Evolutionary conservation across 1,140 invertebrate genomes (phyloP).

Genomic region (Phthorimaea operculella): DNA sequence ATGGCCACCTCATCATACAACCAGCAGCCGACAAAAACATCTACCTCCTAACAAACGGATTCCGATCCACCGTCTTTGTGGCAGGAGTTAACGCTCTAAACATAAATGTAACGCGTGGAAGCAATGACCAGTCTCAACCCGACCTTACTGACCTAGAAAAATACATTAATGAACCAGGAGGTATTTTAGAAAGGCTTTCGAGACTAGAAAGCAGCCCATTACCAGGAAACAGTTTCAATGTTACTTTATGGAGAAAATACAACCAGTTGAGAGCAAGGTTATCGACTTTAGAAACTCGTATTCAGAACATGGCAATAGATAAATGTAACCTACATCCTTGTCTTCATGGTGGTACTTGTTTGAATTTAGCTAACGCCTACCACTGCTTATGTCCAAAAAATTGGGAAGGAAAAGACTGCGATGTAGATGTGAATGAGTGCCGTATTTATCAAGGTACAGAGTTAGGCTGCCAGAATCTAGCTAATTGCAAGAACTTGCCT

Average conservation of each 20-base stretch:
- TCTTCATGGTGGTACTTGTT: slow-evolving; percentile 84
- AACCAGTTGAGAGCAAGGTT: slow-evolving; percentile 47
- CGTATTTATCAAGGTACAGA: slow-evolving; percentile 81
- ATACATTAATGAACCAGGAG: slow-evolving; percentile 41
- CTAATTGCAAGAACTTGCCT: slow-evolving; percentile 82
- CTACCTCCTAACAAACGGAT: slow-evolving; percentile 70
- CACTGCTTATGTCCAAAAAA: slow-evolving; percentile 79
- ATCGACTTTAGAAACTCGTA: slow-evolving; percentile 46
- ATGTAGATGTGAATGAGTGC: slow-evolving; percentile 90
- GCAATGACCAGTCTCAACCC: not conserved
- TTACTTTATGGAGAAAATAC: slow-evolving; percentile 34
- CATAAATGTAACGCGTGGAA: slow-evolving; percentile 21
- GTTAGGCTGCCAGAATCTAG: slow-evolving; percentile 93
- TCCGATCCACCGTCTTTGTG: slow-evolving; percentile 70
- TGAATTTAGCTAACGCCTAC: slow-evolving; percentile 77
- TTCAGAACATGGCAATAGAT: slow-evolving; percentile 61
- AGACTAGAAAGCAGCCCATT: slow-evolving; percentile 52
- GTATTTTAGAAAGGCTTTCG: slow-evolving; percentile 52
- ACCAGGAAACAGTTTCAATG: slow-evolving; percentile 31
- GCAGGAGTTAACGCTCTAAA: slow-evolving; percentile 70
- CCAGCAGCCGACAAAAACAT: slow-evolving; percentile 74
- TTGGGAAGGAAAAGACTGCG: slow-evolving; percentile 84
- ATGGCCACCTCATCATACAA: slow-evolving; percentile 74
- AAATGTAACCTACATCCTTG: slow-evolving; percentile 82
- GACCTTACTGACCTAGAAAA: slow-evolving; percentile 26